These are phyloP conservation scores for Chascanopsetta lugubris DNA, from an alignment of 2,113 vertebrate species.

Conservation along the genomic window DNA sequence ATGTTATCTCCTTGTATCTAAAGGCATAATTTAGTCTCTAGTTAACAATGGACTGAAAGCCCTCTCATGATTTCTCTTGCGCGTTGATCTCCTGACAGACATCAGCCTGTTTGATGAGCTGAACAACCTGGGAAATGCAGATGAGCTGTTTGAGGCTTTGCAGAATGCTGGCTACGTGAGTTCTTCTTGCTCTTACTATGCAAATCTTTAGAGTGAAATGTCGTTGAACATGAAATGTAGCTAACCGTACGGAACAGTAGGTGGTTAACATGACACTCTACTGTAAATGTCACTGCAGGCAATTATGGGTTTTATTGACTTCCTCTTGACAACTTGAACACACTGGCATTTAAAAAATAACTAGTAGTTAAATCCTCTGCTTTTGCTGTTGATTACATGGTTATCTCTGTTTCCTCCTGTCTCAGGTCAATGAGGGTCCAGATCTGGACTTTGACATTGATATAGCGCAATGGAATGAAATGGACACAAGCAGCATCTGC, in stretches of 20 bases:
- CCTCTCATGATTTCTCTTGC: not conserved
- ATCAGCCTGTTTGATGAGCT: conserved; percentile 90
- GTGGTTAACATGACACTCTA: not conserved
- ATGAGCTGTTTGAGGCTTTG: conserved; percentile 78
- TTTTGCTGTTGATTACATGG: not conserved
- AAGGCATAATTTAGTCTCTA: not conserved
- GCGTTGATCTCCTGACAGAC: conserved; percentile 73
- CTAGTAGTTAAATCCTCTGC: not conserved
- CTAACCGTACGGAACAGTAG: not conserved
- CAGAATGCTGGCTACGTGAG: conserved; percentile 83
- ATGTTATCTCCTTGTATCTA: too few species aligned
- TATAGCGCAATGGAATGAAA: conserved; percentile 84
- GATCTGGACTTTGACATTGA: conserved; percentile 89
- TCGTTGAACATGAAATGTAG: not conserved
- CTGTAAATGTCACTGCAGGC: not conserved
- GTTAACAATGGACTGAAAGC: not conserved
- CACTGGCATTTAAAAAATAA: too few species aligned
- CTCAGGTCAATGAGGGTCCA: conserved; percentile 80
- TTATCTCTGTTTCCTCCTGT: conserved; percentile 7
- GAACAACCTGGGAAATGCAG: conserved; percentile 81
- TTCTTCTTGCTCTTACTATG: conserved; percentile 31
- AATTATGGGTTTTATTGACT: conserved; percentile 7
- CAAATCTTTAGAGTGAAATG: not conserved
- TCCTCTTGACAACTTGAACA: too few species aligned
- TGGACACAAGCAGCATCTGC: conserved; percentile 73